Conservation (phyloP, 1,140 invertebrate genomes). For the Diabrotica virgifera region DNA sequence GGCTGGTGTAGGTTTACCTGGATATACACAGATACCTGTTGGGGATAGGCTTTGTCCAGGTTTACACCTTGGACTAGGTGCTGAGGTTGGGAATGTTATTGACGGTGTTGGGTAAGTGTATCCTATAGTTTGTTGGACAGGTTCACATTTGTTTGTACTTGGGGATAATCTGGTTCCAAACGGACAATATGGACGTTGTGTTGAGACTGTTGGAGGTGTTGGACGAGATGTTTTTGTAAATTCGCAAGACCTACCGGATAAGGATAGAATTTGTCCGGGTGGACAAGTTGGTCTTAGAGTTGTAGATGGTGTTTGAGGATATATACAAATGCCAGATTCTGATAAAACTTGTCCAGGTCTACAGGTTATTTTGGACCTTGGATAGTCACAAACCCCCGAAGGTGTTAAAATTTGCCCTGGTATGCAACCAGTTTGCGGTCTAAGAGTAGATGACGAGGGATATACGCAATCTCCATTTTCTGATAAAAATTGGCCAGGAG, state of each 20-base stretch:
- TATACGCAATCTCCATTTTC: too few species aligned
- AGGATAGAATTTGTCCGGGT: background rate
- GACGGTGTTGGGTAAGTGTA: background rate
- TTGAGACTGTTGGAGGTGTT: background rate
- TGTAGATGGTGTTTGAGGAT: background rate
- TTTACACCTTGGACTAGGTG: background rate
- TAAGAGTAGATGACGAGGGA: too few species aligned
- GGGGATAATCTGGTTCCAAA: background rate
- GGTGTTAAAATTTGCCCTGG: too few species aligned
- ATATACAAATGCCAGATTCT: background rate
- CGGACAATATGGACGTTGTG: background rate
- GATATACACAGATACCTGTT: constrained; percentile 8
- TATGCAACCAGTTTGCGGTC: too few species aligned
- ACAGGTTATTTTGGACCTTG: background rate
- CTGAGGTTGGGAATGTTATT: background rate
- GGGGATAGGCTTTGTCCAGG: constrained; percentile 7
- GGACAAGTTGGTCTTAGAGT: background rate
- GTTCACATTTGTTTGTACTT: background rate
- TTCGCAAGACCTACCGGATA: background rate
- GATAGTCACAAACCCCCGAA: too few species aligned
- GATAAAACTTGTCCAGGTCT: background rate
- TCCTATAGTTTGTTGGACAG: background rate
- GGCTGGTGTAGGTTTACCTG: background rate
- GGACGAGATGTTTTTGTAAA: background rate
- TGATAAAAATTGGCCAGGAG: too few species aligned